These are phyloP conservation scores for Carcharodon carcharias DNA, from an alignment of 2,797 vertebrate species.

Conservation along the genomic window DNA sequence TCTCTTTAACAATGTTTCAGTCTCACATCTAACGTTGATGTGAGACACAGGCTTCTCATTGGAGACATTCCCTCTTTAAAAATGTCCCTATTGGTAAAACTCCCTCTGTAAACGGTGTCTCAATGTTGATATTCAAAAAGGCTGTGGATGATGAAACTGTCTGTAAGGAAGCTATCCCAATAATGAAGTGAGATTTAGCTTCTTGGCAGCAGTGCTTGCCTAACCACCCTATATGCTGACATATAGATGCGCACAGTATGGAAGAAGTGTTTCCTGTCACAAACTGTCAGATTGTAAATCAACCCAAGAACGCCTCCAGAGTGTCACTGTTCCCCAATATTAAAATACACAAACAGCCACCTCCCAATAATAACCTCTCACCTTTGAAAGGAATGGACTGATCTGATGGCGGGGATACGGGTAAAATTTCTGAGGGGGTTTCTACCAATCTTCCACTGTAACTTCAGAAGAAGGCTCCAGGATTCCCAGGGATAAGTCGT, in stretches of 20 bases:
- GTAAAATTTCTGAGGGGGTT: neutral
- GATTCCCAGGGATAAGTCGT: neutral
- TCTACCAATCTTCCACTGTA: neutral
- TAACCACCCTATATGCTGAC: no score
- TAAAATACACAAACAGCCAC: neutral
- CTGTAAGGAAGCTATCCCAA: neutral
- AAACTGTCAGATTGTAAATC: neutral
- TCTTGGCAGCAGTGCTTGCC: no score
- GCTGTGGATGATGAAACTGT: neutral
- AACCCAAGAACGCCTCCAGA: neutral
- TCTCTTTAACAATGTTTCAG: neutral
- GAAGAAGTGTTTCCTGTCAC: no score
- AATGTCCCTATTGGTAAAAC: neutral
- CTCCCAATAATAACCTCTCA: neutral
- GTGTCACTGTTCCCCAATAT: neutral
- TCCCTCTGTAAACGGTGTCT: neutral
- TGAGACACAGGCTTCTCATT: neutral
- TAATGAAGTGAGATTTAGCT: neutral
- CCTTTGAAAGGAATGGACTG: neutral
- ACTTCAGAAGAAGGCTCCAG: neutral
- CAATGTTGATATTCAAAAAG: neutral
- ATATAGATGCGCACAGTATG: neutral
- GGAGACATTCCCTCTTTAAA: neutral
- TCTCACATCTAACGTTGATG: neutral
- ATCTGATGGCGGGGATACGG: neutral